These are phyloP conservation scores for Agonopterix subpropinquella DNA, from an alignment of 2,888 invertebrate genomes.

Conservation along the genomic window DNA sequence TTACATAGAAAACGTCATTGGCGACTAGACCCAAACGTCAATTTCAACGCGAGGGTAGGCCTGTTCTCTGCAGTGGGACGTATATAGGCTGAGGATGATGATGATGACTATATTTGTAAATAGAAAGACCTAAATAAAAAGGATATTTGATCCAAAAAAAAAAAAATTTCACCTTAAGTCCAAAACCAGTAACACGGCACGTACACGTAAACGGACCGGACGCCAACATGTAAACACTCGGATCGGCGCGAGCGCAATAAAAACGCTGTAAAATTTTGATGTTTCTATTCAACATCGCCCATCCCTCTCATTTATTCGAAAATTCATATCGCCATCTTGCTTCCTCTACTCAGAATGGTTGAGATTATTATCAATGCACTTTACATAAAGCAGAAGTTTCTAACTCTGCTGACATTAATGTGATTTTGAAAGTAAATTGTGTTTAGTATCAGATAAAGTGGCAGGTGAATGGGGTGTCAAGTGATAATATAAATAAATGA, in stretches of 20 bases:
- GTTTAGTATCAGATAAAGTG: constrained; percentile 61
- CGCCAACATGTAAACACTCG: constrained; percentile 60
- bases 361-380: constrained; percentile 74
- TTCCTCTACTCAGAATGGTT: constrained; percentile 52
- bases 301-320: constrained; percentile 25
- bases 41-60: too few relatives aligned
- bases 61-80: too few relatives aligned
- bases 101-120: too few relatives aligned
- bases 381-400: constrained; percentile 73
- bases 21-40: too few relatives aligned
- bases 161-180: constrained; percentile 21
- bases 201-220: constrained; percentile 49
- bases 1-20: too few relatives aligned
- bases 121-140: too few relatives aligned
- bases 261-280: constrained; percentile 75
- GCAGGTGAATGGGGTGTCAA: constrained; percentile 63
- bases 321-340: constrained; percentile 24
- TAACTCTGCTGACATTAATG: constrained; percentile 65
- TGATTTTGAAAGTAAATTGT: constrained; percentile 70
- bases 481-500: constrained; percentile 67
- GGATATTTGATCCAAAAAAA: not conserved
- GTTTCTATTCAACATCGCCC: constrained; percentile 64
- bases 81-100: too few relatives aligned
- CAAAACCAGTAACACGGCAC: constrained; percentile 25
- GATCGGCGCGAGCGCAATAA: constrained; percentile 64